These are phyloP conservation scores for Numida meleagris DNA, from an alignment of 2,113 vertebrate genomes.

Conservation along the genomic window DNA sequence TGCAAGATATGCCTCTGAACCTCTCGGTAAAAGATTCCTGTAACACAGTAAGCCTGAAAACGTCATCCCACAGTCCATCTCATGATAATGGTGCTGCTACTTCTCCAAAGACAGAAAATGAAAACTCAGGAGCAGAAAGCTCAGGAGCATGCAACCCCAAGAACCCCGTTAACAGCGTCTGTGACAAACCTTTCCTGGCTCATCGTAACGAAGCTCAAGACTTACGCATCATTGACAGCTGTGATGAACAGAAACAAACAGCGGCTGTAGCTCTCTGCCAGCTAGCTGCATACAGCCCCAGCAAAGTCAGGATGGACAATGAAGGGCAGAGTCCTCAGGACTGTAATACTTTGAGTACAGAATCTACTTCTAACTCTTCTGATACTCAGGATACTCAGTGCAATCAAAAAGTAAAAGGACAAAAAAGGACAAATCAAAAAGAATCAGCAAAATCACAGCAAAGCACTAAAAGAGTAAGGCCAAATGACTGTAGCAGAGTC, in stretches of 20 bases:
- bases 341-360: not conserved
- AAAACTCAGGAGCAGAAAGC: not conserved
- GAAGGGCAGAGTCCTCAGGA: conserved; percentile 55
- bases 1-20: conserved; percentile 88
- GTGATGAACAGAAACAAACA: conserved; percentile 90
- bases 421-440: conserved; percentile 81
- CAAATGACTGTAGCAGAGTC: conserved; percentile 73
- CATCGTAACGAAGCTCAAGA: not conserved
- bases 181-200: accelerated
- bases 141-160: not conserved
- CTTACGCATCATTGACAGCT: conserved; percentile 75
- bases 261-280: conserved; percentile 95
- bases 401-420: conserved; percentile 67
- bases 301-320: not conserved
- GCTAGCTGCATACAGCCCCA: conserved; percentile 84
- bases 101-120: not conserved
- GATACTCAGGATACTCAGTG: conserved; percentile 32
- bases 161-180: not conserved
- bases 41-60: conserved; percentile 41
- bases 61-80: not conserved
- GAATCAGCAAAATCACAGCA: conserved; percentile 73
- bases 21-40: conserved; percentile 86
- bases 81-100: not conserved
- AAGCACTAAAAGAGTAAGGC: conserved; percentile 78
- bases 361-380: not conserved